Conservation (phyloP, 2,797 vertebrate species). For the Catostomus latipinnis region DNA sequence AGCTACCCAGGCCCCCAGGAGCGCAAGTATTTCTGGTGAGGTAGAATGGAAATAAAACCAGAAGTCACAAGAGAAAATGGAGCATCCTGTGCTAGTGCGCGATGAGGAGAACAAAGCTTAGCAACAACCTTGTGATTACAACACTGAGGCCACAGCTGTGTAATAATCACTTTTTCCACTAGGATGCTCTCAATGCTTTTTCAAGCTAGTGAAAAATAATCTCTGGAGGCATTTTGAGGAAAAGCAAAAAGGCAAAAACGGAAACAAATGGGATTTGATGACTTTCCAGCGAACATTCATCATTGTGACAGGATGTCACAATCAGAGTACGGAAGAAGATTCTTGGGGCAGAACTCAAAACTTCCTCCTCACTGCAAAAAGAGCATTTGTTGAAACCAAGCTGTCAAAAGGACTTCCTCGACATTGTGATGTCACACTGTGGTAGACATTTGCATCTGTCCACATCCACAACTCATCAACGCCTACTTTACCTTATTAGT, state of each 20-base stretch:
- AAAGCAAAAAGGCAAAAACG: conserved; percentile 36
- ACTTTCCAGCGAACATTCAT: conserved; percentile 46
- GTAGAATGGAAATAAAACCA: background rate
- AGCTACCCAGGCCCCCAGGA: too few species aligned
- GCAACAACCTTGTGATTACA: conserved; percentile 50
- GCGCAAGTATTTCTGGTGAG: too few species aligned
- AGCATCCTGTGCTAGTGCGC: conserved; percentile 9
- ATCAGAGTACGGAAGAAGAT: conserved; percentile 27
- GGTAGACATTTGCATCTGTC: too few species aligned
- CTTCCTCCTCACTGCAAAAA: too few species aligned
- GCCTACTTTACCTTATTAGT: too few species aligned
- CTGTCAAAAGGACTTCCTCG: too few species aligned
- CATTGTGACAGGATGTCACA: conserved; percentile 41
- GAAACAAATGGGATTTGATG: conserved; percentile 47
- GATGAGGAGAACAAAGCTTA: conserved; percentile 30
- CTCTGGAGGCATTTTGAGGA: conserved; percentile 18
- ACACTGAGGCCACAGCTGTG: conserved; percentile 52
- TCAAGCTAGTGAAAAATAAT: conserved; percentile 38
- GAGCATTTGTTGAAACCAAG: too few species aligned
- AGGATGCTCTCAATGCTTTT: conserved; percentile 42
- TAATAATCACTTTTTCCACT: conserved; percentile 54
- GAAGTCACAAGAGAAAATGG: conserved; percentile 14
- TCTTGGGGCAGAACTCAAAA: conserved; percentile 23
- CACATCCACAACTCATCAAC: too few species aligned
- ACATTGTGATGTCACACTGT: too few species aligned